Conservation (phyloP, 2,888 invertebrate genomes). For the Lasioglossum vierecki region DNA sequence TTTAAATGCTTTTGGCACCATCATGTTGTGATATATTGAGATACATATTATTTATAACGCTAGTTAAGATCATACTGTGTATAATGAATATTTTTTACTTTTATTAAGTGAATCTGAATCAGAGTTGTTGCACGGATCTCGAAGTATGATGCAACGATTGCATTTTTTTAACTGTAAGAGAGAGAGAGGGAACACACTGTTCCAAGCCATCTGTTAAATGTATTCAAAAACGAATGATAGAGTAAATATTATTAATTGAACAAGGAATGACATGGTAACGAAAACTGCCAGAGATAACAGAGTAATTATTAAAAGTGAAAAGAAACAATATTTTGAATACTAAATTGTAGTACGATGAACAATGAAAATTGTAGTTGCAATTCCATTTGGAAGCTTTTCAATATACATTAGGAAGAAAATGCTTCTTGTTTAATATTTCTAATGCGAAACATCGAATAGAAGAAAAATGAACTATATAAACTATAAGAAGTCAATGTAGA, state of each 20-base stretch:
- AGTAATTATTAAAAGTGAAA: conserved; percentile 19
- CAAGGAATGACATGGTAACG: conserved; percentile 14
- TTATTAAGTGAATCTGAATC: conserved; percentile 46
- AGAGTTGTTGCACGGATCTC: conserved; percentile 54
- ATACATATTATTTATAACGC: conserved; percentile 77
- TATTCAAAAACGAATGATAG: conserved; percentile 27
- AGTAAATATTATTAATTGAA: conserved; percentile 31
- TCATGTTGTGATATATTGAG: conserved; percentile 82
- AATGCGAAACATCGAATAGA: conserved; percentile 6
- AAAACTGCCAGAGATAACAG: conserved; percentile 49
- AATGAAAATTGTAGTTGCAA: conserved; percentile 1
- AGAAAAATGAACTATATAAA: neutral
- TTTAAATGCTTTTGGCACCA: conserved; percentile 76
- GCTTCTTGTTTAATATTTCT: neutral
- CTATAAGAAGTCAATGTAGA: conserved; percentile 31
- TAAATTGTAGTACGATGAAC: conserved; percentile 32
- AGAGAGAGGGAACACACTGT: conserved; percentile 1
- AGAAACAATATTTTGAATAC: conserved; percentile 47
- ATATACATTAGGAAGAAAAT: neutral
- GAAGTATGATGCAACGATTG: conserved; percentile 43
- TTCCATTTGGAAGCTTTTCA: conserved; percentile 12
- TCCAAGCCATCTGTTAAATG: conserved; percentile 31
- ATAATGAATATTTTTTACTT: conserved; percentile 55
- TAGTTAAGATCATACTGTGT: conserved; percentile 60
- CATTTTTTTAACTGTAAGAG: conserved; percentile 47